Base-by-base conservation (phyloP, 2,888 invertebrate species). In the Drosophila rubida region DNA sequence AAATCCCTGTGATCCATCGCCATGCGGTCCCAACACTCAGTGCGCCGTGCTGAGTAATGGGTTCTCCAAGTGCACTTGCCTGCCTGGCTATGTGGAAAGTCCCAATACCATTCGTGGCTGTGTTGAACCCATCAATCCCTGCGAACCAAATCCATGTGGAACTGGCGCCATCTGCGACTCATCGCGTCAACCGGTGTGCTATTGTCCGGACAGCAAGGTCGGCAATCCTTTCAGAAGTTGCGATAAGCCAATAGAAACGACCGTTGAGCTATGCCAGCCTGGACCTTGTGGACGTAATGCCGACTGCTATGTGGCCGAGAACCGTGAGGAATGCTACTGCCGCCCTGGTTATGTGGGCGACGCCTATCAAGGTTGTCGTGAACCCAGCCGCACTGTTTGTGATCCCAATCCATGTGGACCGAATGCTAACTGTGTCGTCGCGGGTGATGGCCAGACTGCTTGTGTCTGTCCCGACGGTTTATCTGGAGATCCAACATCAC, bases 61-160 rank as follows among this genome's bases (percentile, higher is more conserved):
- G 54, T 96, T 96, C 89, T 95, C 97, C 0, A 96, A 97, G 92
- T 98, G 98, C 88, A 97, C 96, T 19, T 98, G 97, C 88, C 92
- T 96, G 62, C 94, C 95, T 45, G 97, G 96, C 14, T 97, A 94
- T 90, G 94, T 96, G 35, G 97, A 97, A 92, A 96, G 96, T 90
- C 96, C 96, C 0, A 97, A 97, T 87, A 97, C 97, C 0, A 95
- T 97, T 41, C 93, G 97, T 88, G 97, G 97, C 42, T 97, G 97
- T 81, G 93, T 96, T 5, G 95, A 96, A 90, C 94, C 95, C 67
- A 93, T 94, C 61, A 96, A 97, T 90, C 95, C 95, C 6, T 97
- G 97, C 84, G 95, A 96, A 85, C 96, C 96, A 1, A 96, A 95
- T 87, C 95, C 95, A 5, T 97, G 97, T 83, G 97, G 97, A 19